Evolutionary conservation across 1,140 invertebrate genomes (phyloP).

Genomic region (Berghia stephanieae): DNA sequence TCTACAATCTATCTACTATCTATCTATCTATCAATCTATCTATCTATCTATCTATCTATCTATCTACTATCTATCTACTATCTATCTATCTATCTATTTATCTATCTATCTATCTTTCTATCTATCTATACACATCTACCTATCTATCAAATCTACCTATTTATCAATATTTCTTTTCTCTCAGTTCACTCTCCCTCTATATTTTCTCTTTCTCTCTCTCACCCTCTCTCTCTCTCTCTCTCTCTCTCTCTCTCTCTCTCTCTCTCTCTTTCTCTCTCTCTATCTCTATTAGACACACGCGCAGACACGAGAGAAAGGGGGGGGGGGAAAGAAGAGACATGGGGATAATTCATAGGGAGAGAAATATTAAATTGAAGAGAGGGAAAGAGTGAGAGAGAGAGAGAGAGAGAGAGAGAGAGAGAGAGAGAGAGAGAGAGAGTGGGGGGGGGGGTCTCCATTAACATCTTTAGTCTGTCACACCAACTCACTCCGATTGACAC

Average conservation of each 20-base stretch:
- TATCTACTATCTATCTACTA: not conserved
- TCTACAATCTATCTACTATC: not conserved
- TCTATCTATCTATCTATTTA: not conserved
- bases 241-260: conserved; percentile 19
- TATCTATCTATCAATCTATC: conserved; percentile 1
- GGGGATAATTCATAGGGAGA: not conserved
- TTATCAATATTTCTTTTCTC: not conserved
- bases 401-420: not conserved
- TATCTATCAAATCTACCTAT: conserved; percentile 4
- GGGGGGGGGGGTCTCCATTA: too few relatives aligned
- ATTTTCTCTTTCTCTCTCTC: not conserved
- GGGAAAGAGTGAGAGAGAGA: not conserved
- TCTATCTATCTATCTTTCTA: not conserved
- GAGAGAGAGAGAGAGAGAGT: not conserved
- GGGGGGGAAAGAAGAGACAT: not conserved
- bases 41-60: conserved; percentile 10
- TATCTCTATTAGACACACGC: not conserved
- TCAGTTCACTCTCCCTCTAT: too few relatives aligned
- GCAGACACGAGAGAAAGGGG: not conserved
- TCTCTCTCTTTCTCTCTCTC: not conserved
- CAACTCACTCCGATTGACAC: too few relatives aligned
- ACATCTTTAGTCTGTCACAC: too few relatives aligned
- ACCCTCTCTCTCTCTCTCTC: not conserved
- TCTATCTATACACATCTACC: not conserved
- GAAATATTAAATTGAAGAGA: not conserved